Evolutionary conservation across 2,888 invertebrate genomes (phyloP), one percentile per base, ranked within the genome.

Genomic region (Gibbula magus): DNA sequence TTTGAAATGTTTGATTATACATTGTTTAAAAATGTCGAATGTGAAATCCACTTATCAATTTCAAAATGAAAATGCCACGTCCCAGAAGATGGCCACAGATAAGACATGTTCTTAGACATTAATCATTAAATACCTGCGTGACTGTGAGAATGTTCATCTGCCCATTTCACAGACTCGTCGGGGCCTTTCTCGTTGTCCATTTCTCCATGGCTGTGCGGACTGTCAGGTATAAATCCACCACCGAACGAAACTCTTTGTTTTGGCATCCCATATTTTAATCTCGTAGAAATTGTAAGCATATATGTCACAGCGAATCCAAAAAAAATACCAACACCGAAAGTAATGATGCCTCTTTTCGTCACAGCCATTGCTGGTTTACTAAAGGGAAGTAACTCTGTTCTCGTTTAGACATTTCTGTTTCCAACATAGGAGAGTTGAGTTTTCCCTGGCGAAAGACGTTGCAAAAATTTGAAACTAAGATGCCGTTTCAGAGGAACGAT

Each of bases 131-230:
- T 78, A 88, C 88, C 85, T 81, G 80, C 73, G 39, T 88, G 88
- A 54, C 85, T 84, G 75, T 85, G 86, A 5, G 85, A 86, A 76
- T 85, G 83, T 25, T 79, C 79, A 54, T 88, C 86, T 13, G 79
- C 61, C 88, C 88, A 88, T n/a, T 75, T 80, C 22, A 85, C 79
- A 20, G 84, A 82, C 7, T 79, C 25, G 2, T 84, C 82, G 2
- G 88, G 86, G 0, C 88, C 88, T 29, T 77, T 82, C 1, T 85
- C 25, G 18, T 80, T 51, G 56, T 86, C 88, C 75, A 83, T 85
- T 39, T 85, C 88, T 16, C 84, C 84, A 61, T 88, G 88, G 52
- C 86, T 85, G 67, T 88, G 83, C 2, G 88, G 88, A 35, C 83
- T 83, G n/a, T 82, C 77, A 0, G 88, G 88, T 51, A 86, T 85